Conservation (phyloP, 30 jellyfish, hydroid and myxozoan genomes). For the Turritopsis rubra region DNA sequence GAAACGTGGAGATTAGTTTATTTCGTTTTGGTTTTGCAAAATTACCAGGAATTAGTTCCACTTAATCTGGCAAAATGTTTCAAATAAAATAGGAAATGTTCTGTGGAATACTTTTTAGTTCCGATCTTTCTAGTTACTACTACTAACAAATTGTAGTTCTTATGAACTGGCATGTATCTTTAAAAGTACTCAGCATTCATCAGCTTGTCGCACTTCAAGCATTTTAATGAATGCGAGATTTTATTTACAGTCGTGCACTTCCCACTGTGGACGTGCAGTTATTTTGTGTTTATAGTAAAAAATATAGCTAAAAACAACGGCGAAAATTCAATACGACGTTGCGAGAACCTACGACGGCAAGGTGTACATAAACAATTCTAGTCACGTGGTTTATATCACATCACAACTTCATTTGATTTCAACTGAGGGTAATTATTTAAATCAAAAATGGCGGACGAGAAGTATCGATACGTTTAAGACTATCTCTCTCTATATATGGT, state of each 20-base stretch:
- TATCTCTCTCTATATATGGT: neutral
- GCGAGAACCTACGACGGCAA: neutral
- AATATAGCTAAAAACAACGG: neutral
- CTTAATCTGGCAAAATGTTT: too few relatives aligned
- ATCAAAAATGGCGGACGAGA: constrained; percentile 14
- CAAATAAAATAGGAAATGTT: too few relatives aligned
- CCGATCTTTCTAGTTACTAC: too few relatives aligned
- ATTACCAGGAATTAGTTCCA: too few relatives aligned
- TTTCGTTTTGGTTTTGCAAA: too few relatives aligned
- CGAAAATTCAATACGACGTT: neutral
- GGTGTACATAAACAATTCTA: neutral
- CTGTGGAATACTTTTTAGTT: too few relatives aligned
- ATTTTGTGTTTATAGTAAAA: neutral
- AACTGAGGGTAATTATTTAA: neutral
- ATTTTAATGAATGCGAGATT: neutral
- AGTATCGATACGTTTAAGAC: neutral
- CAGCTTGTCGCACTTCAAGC: neutral
- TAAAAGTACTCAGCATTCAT: neutral
- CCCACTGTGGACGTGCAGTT: neutral
- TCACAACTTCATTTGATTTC: constrained; percentile 7
- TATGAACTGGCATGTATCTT: too few relatives aligned
- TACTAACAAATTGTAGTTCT: too few relatives aligned
- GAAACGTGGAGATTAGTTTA: too few relatives aligned
- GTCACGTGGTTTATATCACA: constrained; percentile 13
- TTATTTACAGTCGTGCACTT: neutral